Conservation (phyloP, 1,140 invertebrate species). For the Panulirus ornatus region DNA sequence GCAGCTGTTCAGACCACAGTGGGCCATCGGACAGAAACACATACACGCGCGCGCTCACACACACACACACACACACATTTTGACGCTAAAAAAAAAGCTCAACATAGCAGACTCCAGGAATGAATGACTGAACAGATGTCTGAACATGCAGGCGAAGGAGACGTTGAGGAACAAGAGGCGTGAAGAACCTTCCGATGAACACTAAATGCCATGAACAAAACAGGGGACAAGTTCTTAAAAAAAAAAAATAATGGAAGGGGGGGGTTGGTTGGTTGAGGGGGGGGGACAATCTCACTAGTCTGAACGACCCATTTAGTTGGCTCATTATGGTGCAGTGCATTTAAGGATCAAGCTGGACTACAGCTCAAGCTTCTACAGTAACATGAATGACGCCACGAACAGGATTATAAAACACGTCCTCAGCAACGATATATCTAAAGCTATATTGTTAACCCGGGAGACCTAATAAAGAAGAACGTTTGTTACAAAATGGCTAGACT, state of each 20-base stretch:
- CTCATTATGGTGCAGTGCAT: slow-evolving; percentile 56
- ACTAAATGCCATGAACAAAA: too few relatives aligned
- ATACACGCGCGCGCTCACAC: too few relatives aligned
- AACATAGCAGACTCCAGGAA: slow-evolving; percentile 44
- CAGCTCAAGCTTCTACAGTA: slow-evolving; percentile 53
- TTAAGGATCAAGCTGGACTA: slow-evolving; percentile 53
- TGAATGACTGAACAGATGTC: slow-evolving; percentile 46
- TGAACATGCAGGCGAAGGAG: slow-evolving; percentile 46
- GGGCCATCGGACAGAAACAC: slow-evolving; percentile 16
- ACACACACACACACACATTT: slow-evolving; percentile 44
- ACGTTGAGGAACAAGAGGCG: slow-evolving; percentile 29
- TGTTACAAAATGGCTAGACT: neutral
- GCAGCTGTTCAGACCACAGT: slow-evolving; percentile 32
- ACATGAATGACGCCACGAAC: slow-evolving; percentile 46
- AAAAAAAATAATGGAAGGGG: too few relatives aligned
- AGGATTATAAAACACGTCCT: slow-evolving; percentile 28
- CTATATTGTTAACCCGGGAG: slow-evolving; percentile 14
- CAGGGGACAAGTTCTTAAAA: neutral
- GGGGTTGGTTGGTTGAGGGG: too few relatives aligned
- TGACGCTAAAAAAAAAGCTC: slow-evolving; percentile 47
- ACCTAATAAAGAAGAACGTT: slow-evolving; percentile 13
- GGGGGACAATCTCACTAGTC: slow-evolving; percentile 9
- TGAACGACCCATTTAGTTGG: slow-evolving; percentile 33
- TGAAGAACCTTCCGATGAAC: slow-evolving; percentile 9
- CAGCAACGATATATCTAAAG: slow-evolving; percentile 23